phyloP scores from a whole-genome alignment of 2,797 vertebrate species.

The Linurgus olivaceus region DNA sequence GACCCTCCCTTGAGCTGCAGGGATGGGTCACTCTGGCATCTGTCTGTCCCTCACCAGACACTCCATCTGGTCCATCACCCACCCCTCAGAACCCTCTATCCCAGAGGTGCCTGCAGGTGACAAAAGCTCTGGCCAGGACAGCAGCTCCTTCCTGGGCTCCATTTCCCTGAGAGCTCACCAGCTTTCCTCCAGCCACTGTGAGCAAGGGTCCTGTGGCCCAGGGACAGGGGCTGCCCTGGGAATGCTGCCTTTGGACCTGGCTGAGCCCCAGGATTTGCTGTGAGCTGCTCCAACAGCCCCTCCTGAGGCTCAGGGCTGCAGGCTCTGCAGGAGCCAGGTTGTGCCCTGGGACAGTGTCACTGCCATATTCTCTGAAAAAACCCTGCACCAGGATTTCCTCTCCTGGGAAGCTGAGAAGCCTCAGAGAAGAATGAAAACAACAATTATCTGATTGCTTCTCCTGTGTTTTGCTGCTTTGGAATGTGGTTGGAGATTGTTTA shows the following conservation, averaged over 20 bases:
- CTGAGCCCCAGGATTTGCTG: neutral
- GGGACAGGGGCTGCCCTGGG: neutral
- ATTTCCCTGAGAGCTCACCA: neutral
- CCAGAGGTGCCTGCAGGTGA: neutral
- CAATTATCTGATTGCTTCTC: too few relatives aligned
- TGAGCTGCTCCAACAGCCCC: neutral
- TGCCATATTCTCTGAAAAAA: too few relatives aligned
- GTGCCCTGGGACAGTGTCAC: neutral
- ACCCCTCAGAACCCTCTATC: neutral
- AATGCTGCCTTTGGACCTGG: rapidly evolving
- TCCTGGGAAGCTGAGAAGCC: too few relatives aligned
- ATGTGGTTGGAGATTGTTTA: too few relatives aligned
- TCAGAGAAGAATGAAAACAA: too few relatives aligned
- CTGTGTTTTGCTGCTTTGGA: too few relatives aligned
- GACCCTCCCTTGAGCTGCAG: neutral
- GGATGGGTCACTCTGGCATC: neutral
- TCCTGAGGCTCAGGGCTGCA: neutral
- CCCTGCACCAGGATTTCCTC: too few relatives aligned
- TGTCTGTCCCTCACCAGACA: neutral
- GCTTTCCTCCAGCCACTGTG: neutral
- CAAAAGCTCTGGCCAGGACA: neutral
- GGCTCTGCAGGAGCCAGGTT: neutral
- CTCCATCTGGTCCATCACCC: neutral
- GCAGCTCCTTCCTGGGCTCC: neutral
- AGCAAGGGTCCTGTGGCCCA: neutral